Percentiles rank a stretch among this genome's conserved stretches.
These are phyloP conservation scores for Toxonevra muliebris DNA, from an alignment of 2,888 invertebrate genomes.

Conservation along the genomic window DNA sequence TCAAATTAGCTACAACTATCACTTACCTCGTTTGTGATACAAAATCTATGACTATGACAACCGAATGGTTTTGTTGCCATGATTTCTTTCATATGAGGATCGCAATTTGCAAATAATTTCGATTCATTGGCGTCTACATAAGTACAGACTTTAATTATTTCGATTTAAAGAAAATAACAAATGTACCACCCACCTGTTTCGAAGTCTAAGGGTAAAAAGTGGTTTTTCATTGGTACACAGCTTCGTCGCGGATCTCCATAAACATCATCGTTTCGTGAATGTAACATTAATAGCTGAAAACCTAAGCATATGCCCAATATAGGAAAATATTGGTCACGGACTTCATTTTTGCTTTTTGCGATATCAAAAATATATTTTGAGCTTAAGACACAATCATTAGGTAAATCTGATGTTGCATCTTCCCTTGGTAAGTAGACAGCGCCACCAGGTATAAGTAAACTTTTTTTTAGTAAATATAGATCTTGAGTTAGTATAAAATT, in stretches of 20 bases:
- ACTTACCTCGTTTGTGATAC: constrained; percentile 71
- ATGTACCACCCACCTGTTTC: constrained; percentile 44
- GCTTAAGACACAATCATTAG: constrained; percentile 71
- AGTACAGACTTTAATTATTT: neutral
- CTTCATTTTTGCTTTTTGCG: constrained; percentile 72
- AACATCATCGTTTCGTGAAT: constrained; percentile 67
- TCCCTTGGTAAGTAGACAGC: constrained; percentile 68
- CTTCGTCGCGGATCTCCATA: constrained; percentile 67
- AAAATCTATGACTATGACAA: constrained; percentile 77
- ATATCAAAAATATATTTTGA: constrained; percentile 75
- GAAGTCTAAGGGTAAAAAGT: constrained; percentile 74
- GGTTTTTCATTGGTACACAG: constrained; percentile 69
- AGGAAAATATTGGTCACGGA: constrained; percentile 79
- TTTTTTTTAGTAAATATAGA: constrained; percentile 52
- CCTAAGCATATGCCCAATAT: constrained; percentile 90
- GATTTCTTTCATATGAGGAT: constrained; percentile 68
- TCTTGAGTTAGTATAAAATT: constrained; percentile 10
- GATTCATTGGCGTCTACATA: constrained; percentile 70
- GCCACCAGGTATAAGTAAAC: constrained; percentile 85
- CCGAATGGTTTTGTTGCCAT: constrained; percentile 73
- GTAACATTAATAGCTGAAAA: constrained; percentile 78
- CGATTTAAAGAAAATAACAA: no score
- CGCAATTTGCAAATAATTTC: constrained; percentile 71
- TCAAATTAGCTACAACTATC: neutral
- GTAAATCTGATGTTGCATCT: constrained; percentile 37